These are phyloP conservation scores for Mobula hypostoma DNA, from an alignment of 2,113 vertebrate genomes.

Conservation along the genomic window DNA sequence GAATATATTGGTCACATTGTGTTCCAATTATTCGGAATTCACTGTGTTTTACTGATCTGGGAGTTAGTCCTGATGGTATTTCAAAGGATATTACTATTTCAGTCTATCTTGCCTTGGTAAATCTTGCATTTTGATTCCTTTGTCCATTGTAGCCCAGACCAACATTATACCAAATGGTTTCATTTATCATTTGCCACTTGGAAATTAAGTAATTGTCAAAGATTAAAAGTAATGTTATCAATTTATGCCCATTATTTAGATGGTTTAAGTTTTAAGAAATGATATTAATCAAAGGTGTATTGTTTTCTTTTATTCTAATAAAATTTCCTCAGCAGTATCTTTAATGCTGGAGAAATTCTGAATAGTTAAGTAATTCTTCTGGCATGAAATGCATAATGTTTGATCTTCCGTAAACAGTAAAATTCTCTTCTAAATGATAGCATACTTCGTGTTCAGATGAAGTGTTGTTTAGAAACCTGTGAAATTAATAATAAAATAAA, in stretches of 20 bases:
- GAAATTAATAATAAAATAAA: background rate
- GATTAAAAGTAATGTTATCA: background rate
- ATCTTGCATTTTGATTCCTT: background rate
- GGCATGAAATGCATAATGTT: background rate
- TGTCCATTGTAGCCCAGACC: background rate
- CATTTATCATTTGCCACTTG: background rate
- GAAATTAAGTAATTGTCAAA: background rate
- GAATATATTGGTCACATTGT: too few relatives aligned
- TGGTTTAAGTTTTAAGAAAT: background rate
- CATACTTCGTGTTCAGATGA: background rate
- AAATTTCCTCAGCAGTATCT: background rate
- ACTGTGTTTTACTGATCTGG: background rate
- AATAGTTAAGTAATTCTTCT: background rate
- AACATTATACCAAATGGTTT: background rate
- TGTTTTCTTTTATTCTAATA: background rate
- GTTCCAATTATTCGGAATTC: too few relatives aligned
- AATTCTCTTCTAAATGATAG: background rate
- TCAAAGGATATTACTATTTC: background rate
- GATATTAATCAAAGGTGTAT: background rate
- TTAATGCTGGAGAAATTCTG: background rate
- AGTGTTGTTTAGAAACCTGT: background rate
- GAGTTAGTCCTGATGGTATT: background rate
- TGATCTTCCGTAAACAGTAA: background rate
- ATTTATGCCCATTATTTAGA: background rate
- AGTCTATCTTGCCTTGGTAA: background rate